Percentiles rank a stretch among this genome's conserved stretches.
These are phyloP conservation scores for Heliconius charithonia DNA, from an alignment of 2,888 invertebrate species.

Conservation along the genomic window DNA sequence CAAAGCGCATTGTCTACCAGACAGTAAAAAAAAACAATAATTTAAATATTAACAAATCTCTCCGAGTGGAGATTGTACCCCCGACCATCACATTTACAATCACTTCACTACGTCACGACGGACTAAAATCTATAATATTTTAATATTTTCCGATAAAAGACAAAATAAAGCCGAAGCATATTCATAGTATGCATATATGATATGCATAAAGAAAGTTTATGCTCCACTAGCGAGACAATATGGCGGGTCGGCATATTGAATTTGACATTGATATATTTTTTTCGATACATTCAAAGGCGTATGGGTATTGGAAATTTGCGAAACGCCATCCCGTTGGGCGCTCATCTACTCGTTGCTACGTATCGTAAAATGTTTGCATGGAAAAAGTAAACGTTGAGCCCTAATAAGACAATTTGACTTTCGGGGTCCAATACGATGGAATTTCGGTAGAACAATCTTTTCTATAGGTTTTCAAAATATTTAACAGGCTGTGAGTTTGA, in stretches of 20 bases:
- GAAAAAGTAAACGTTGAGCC: background rate
- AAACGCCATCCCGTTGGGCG: slow-evolving; percentile 4
- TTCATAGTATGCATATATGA: background rate
- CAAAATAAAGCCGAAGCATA: background rate
- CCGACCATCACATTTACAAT: background rate
- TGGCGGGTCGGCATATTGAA: slow-evolving; percentile 38
- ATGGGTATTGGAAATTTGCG: slow-evolving; percentile 31
- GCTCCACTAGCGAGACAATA: slow-evolving; percentile 41
- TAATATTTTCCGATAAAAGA: slow-evolving; percentile 1
- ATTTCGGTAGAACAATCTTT: background rate
- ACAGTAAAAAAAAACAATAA: no score
- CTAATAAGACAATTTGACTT: background rate
- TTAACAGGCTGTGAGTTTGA: no score
- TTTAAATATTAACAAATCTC: no score
- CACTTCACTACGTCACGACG: background rate
- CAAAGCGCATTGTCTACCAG: no score
- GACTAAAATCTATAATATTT: no score
- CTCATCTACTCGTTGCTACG: slow-evolving; percentile 8
- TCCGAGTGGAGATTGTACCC: background rate
- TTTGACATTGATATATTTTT: slow-evolving; percentile 44
- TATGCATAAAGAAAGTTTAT: slow-evolving; percentile 36
- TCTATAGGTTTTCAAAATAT: no score
- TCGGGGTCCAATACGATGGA: background rate
- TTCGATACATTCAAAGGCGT: slow-evolving; percentile 34
- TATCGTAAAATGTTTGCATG: slow-evolving; percentile 27